Evolutionary conservation across 2,888 invertebrate genomes (phyloP), one percentile per base, ranked within the genome.

Genomic region (Trypoxylon attenuatum): DNA sequence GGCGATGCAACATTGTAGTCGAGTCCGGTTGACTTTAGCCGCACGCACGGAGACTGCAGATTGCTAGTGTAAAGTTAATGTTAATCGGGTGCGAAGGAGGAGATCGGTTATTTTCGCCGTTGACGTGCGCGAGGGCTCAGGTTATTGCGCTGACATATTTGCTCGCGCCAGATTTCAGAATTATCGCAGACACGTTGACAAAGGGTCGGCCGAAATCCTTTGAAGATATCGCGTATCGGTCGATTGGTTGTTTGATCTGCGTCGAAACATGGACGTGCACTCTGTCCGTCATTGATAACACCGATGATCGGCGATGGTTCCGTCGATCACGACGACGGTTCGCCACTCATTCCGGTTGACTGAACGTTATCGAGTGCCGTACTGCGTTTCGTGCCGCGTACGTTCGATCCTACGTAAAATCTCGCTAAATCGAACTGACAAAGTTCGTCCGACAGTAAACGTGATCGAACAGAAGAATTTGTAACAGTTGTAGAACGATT

Each of bases 191-290:
- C 61, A 66, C 49, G 55, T 55, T 65, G 63, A 76, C 76, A 74
- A 72, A 77, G 74, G 58, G 73, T 74, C 82, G 81, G 81, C 76
- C 71, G 63, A 74, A 74, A 72, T 75, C 69, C 82, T 83, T 83
- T 83, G 82, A 83, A 76, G 83, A 83, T 83, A 82, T 76, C 72
- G 59, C 72, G 47, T 82, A 80, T 82, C 81, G 70, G 71, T 53
- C 74, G 76, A 78, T 76, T 79, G 77, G 76, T 60, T 83, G 82
- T 82, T 82, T 82, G 79, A 83, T 81, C 74, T 82, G 72, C 71
- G 50, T 46, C 50, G 63, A 29, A 72, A 78, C 78, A 76, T 68
- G 77, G 71, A 60, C 74, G 68, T 63, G 75, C 79, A 80, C 80
- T 77, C 66, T 51, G 69, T 73, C 38, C 49, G 72, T 53, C 59